Evolutionary conservation across 2,113 vertebrate genomes (phyloP).

Genomic region (Protobothrops flavoviridis): DNA sequence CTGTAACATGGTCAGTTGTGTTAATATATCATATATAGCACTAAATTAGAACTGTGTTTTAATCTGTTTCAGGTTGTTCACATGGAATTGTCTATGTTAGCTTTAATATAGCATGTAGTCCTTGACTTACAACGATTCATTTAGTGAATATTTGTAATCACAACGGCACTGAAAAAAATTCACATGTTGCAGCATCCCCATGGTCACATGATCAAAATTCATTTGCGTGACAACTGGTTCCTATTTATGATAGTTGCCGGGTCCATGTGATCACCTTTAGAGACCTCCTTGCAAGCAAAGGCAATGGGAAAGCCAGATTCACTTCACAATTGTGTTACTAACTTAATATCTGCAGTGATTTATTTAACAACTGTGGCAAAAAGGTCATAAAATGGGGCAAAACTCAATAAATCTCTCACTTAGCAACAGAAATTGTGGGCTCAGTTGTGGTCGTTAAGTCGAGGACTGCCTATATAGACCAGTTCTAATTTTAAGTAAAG

Average conservation of each 20-base stretch:
- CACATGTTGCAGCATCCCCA: neutral
- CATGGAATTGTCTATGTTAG: conserved; percentile 19
- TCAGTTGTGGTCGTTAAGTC: neutral
- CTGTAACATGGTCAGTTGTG: neutral
- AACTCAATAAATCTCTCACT: neutral
- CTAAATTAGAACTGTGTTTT: conserved; percentile 9
- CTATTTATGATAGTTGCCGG: neutral
- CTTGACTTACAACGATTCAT: neutral
- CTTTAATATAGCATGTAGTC: conserved; percentile 33
- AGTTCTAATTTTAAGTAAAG: neutral
- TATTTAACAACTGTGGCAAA: neutral
- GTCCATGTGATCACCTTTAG: neutral
- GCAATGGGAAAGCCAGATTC: neutral
- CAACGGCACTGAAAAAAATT: neutral
- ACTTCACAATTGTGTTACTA: neutral
- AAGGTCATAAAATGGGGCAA: neutral
- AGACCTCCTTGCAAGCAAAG: neutral
- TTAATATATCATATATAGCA: neutral
- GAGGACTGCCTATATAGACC: neutral
- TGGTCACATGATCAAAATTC: neutral
- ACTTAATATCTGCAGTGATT: neutral
- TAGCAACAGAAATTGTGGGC: neutral
- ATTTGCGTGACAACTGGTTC: neutral
- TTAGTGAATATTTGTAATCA: neutral
- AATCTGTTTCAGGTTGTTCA: conserved; percentile 12